Percentiles rank a stretch among this genome's conserved stretches.
These are phyloP conservation scores for Lasioglossum lativentre DNA, from an alignment of 2,888 invertebrate species.

Conservation along the genomic window DNA sequence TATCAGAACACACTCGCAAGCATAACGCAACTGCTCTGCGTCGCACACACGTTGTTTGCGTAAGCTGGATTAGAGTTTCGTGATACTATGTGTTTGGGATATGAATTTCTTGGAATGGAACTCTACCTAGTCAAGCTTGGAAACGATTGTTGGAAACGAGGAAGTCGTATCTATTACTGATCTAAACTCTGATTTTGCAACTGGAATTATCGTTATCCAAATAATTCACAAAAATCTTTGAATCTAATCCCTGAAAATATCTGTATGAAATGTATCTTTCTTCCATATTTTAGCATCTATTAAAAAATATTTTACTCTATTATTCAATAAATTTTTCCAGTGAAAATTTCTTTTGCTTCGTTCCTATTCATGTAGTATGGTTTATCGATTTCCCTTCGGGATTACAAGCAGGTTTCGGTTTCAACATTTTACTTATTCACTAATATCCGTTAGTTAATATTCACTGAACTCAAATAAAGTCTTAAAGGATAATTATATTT, in stretches of 20 bases:
- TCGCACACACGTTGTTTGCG: slow-evolving; percentile 29
- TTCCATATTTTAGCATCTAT: not conserved
- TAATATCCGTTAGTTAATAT: not conserved
- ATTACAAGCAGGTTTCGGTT: not conserved
- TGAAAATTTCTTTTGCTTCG: not conserved
- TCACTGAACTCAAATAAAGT: not conserved
- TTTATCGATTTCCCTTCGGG: not conserved
- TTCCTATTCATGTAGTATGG: not conserved
- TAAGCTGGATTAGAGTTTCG: slow-evolving; percentile 40
- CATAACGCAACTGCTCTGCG: slow-evolving; percentile 7
- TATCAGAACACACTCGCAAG: slow-evolving; percentile 8
- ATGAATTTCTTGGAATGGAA: slow-evolving; percentile 27
- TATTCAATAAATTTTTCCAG: not conserved
- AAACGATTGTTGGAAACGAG: slow-evolving; percentile 9
- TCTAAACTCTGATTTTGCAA: not conserved
- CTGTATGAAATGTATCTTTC: not conserved
- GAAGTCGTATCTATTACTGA: not conserved
- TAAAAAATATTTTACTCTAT: not conserved
- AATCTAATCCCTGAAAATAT: not conserved
- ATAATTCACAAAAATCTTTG: not conserved
- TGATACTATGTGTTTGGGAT: slow-evolving; percentile 12
- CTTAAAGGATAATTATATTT: not conserved
- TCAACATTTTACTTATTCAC: not conserved
- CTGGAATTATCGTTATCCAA: not conserved
- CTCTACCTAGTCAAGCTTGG: not conserved